A percentile compares a stretch with the other conserved stretches of the same genome.
Conservation (phyloP, 2,797 vertebrate genomes). For the Thamnophis elegans region DNA sequence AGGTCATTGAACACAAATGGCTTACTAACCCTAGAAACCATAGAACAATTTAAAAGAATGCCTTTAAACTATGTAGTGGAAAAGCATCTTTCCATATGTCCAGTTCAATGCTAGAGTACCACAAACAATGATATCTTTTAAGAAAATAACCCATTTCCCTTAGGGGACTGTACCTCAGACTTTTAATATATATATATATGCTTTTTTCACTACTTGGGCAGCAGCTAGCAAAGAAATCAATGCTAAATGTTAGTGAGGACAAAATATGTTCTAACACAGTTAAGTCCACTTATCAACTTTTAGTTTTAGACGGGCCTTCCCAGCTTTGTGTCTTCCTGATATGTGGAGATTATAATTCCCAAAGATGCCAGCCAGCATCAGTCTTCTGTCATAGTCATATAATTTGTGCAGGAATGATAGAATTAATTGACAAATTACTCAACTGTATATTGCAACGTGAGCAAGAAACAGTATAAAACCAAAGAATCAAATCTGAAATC, state of each 20-base stretch:
- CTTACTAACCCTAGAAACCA: slow-evolving; percentile 76
- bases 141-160: not conserved
- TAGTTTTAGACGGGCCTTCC: not conserved
- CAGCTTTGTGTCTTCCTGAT: not conserved
- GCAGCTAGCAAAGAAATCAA: not conserved
- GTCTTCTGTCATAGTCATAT: slow-evolving; percentile 49
- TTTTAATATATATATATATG: not conserved
- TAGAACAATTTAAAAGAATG: slow-evolving; percentile 50
- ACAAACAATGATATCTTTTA: not conserved
- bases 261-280: not conserved
- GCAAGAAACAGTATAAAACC: slow-evolving; percentile 24
- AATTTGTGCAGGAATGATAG: slow-evolving; percentile 51
- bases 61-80: not conserved
- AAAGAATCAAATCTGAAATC: slow-evolving; percentile 12
- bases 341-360: not conserved
- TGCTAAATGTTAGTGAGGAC: not conserved
- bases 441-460: slow-evolving; percentile 34
- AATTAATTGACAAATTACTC: slow-evolving; percentile 54
- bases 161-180: not conserved
- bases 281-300: not conserved
- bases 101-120: not conserved
- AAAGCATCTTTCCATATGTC: not conserved
- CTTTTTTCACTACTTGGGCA: not conserved
- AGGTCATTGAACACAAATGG: slow-evolving; percentile 72
- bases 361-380: not conserved